Conservation (phyloP, 1,140 invertebrate genomes). For the Eurosta solidaginis region DNA sequence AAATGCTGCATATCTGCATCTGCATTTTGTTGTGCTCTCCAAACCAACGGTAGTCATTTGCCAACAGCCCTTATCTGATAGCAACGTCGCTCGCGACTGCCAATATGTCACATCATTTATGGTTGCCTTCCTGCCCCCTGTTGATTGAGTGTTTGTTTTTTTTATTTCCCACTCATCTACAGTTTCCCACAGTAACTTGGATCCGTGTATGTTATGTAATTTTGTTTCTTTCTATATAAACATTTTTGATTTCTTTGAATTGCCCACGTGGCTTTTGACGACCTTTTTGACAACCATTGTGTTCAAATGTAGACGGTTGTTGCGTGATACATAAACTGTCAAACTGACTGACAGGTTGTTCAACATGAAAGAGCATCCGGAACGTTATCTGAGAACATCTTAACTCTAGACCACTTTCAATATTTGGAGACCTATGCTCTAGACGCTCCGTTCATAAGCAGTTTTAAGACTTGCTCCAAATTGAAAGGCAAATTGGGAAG, state of each 20-base stretch:
- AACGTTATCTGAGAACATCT: too few relatives aligned
- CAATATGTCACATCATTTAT: background rate
- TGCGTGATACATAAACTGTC: background rate
- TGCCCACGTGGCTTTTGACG: background rate
- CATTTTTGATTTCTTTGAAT: background rate
- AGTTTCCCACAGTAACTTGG: background rate
- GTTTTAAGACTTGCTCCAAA: too few relatives aligned
- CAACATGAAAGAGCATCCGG: too few relatives aligned
- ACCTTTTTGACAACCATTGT: background rate
- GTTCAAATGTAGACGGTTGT: background rate
- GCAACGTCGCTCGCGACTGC: background rate
- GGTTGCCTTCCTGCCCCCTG: background rate
- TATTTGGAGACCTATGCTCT: too few relatives aligned
- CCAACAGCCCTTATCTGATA: too few relatives aligned
- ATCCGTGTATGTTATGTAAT: background rate
- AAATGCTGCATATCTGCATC: slow-evolving; percentile 1
- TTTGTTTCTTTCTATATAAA: too few relatives aligned
- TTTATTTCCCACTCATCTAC: background rate
- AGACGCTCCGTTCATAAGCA: too few relatives aligned
- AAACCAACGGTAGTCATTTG: background rate
- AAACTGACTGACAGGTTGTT: background rate
- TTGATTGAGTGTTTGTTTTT: background rate
- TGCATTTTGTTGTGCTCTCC: background rate
- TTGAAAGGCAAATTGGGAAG: too few relatives aligned
- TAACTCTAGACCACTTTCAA: too few relatives aligned